Conservation (phyloP, 2,113 vertebrate genomes). For the Siniperca chuatsi region DNA sequence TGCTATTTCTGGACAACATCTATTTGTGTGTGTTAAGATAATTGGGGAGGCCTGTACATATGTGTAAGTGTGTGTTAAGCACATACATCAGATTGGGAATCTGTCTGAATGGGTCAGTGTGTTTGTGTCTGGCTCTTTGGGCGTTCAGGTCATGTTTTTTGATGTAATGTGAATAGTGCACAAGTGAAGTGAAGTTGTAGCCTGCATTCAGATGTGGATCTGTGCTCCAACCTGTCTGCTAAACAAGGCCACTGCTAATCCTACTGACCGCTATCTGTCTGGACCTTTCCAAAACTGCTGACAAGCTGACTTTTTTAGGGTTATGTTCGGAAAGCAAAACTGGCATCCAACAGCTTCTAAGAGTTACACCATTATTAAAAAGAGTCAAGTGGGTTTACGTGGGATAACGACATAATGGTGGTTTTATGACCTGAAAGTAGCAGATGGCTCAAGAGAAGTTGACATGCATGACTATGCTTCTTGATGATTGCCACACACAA, state of each 20-base stretch:
- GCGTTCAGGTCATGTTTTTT: constrained; percentile 53
- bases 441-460: background rate
- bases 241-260: constrained; percentile 64
- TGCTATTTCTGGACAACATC: constrained; percentile 71
- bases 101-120: constrained; percentile 31
- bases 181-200: constrained; percentile 55
- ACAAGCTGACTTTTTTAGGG: background rate
- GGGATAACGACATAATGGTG: constrained; percentile 6
- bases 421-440: constrained; percentile 37
- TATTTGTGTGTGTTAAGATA: constrained; percentile 69
- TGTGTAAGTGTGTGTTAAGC: constrained; percentile 47
- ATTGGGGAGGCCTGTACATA: constrained; percentile 49
- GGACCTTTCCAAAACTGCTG: constrained; percentile 36
- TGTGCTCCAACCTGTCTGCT: constrained; percentile 37
- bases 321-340: background rate
- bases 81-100: constrained; percentile 45
- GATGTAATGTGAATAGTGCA: constrained; percentile 34
- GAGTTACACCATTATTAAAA: background rate
- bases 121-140: constrained; percentile 42
- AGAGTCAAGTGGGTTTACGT: constrained; percentile 13
- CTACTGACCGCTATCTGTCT: constrained; percentile 21
- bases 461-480: constrained; percentile 24
- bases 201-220: constrained; percentile 51
- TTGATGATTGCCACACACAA: constrained; percentile 1
- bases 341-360: background rate